Evolutionary conservation across 2,888 invertebrate species (phyloP), one percentile per base, ranked within the genome.

Genomic region (Drosophila nr. fundita): DNA sequence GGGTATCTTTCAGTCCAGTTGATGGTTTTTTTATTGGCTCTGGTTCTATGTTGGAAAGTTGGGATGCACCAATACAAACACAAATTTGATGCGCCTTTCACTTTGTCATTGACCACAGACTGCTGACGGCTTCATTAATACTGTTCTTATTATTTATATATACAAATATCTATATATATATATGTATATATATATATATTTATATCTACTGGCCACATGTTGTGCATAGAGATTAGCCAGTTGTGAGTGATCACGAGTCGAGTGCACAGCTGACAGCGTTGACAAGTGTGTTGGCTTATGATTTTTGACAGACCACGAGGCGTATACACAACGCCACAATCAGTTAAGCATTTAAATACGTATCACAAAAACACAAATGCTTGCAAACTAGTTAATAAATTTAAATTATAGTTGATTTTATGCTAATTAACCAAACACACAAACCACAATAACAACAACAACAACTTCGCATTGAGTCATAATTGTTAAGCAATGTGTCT

Each of bases 91-190:
- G 21, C 45, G 59, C 70, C 88, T 87, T 79, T 85, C 73, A 73
- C 76, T 81, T 66, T 62, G 70, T 72, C 80, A 83, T 78, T 91
- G 90, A 80, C 84, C 76, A 18, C 24, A 32, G 72, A 76, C 69
- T 73, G 82, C 84, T 91, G 91, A 92, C 91, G 89, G 82, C 91
- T 91, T 91, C 91, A 91, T 91, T 91, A 91, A 91, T 91, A 87
- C 83, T 60, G 42, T 48, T 57, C 48, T 36, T 50, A 60, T 21
- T 49, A 15, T 11, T 8, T 21, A 32, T 52, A 24, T 24, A 34
- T 4, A 32, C 27, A 18, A 6, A n/a, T 48, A 18, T 24, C 7
- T 48, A 48, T 24, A 30, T 49, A 13, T 6, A 21, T 21, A 21
- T 32, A 24, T 24, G 10, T 11, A 21, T 27, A 36, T 10, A 15